These are phyloP conservation scores for Bovichtus variegatus DNA, from an alignment of 2,797 vertebrate species.

Conservation along the genomic window DNA sequence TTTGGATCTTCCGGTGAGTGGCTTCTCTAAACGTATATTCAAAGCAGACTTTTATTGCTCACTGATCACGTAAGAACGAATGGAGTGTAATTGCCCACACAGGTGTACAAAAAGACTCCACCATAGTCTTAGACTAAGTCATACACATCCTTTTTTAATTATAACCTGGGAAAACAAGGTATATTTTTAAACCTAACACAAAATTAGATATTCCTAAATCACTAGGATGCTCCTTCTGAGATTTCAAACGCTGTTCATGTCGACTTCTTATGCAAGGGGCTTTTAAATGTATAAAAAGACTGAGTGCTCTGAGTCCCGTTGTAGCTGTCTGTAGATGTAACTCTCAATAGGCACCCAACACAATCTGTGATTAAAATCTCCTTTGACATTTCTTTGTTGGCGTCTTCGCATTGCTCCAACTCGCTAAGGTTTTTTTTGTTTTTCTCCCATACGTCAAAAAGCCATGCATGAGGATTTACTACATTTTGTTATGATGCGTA, in stretches of 20 bases:
- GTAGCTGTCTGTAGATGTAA: constrained; percentile 45
- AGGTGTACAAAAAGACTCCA: constrained; percentile 24
- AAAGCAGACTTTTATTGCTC: constrained; percentile 16
- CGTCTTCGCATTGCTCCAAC: constrained; percentile 50
- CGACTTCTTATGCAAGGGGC: constrained; percentile 43
- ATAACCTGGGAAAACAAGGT: constrained; percentile 19
- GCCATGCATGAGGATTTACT: constrained; percentile 51
- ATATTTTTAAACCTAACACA: constrained; percentile 36
- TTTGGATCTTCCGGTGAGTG: constrained; percentile 1
- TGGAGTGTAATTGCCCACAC: constrained; percentile 8
- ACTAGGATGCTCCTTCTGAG: constrained; percentile 27
- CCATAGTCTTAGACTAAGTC: not conserved
- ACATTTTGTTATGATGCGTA: constrained; percentile 70
- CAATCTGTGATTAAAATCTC: constrained; percentile 78
- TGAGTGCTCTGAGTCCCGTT: constrained; percentile 33
- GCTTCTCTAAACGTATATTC: constrained; percentile 1
- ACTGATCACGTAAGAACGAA: constrained; percentile 25
- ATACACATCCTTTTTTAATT: constrained; percentile 31
- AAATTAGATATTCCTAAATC: constrained; percentile 39
- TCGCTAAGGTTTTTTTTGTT: constrained; percentile 36
- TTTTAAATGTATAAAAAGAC: constrained; percentile 67
- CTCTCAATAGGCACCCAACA: constrained; percentile 48
- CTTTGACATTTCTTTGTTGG: constrained; percentile 64
- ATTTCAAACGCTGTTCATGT: constrained; percentile 42
- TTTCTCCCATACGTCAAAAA: constrained; percentile 48